These are phyloP conservation scores for Bos indicus DNA, from an alignment of 2,113 vertebrate genomes.

Conservation along the genomic window DNA sequence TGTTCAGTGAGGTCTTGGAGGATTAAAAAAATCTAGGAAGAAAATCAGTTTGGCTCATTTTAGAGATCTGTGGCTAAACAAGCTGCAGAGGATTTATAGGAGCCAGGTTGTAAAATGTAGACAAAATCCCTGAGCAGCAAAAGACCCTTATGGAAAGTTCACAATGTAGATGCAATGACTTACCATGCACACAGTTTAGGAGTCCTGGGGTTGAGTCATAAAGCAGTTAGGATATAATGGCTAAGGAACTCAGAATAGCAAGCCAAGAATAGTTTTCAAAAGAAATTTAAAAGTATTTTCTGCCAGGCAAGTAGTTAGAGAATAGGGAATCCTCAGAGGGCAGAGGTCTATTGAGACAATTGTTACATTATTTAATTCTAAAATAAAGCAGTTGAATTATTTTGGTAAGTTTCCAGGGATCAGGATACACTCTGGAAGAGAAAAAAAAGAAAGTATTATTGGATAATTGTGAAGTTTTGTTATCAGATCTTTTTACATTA, in stretches of 20 bases:
- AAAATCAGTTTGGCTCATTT: neutral
- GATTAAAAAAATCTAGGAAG: constrained; percentile 13
- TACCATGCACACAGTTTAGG: neutral
- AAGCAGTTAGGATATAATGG: neutral
- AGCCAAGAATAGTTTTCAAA: constrained; percentile 15
- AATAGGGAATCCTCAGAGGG: neutral
- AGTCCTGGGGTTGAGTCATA: neutral
- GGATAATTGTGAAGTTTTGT: neutral
- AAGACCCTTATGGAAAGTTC: neutral
- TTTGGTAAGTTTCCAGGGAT: neutral
- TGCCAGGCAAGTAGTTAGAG: neutral
- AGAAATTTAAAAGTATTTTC: neutral
- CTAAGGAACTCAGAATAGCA: neutral
- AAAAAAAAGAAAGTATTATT: neutral
- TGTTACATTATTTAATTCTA: neutral
- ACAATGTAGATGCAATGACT: neutral
- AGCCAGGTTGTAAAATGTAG: constrained; percentile 30
- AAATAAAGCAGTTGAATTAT: constrained; percentile 22
- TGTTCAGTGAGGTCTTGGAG: neutral
- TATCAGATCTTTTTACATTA: neutral
- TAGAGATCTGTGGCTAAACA: constrained; percentile 1
- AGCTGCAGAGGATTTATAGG: neutral
- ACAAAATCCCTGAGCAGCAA: neutral
- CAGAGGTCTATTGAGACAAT: neutral
- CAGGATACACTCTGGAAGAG: neutral